phyloP scores from a whole-genome alignment of 2,888 invertebrate species.

The Nomada goodeniana region DNA sequence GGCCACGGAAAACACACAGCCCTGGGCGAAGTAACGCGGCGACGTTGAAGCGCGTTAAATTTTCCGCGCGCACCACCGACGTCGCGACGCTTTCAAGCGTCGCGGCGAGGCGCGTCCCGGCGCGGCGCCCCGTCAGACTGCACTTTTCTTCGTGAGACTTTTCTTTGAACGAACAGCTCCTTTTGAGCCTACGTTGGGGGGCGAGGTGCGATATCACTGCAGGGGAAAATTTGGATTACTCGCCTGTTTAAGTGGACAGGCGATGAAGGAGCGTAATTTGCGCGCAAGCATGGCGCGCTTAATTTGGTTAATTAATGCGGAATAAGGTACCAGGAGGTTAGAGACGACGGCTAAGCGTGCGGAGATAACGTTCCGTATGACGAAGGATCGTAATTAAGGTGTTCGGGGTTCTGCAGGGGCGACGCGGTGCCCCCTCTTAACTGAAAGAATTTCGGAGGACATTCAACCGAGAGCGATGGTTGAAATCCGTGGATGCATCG shows the following conservation, averaged over 20 bases:
- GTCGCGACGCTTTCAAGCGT: neutral
- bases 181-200: neutral
- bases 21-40: slow-evolving; percentile 38
- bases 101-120: no score
- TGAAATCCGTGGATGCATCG: no score
- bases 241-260: neutral
- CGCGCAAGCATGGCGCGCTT: neutral
- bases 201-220: neutral
- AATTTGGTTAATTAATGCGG: slow-evolving; percentile 8
- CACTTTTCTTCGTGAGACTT: slow-evolving; percentile 11
- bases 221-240: neutral
- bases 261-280: neutral
- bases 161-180: no score
- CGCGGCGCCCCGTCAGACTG: neutral
- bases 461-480: neutral
- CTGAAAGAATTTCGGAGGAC: neutral
- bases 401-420: neutral
- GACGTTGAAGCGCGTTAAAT: slow-evolving; percentile 32
- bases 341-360: no score
- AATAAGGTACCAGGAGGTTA: neutral
- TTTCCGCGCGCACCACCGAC: neutral
- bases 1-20: slow-evolving; percentile 45
- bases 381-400: neutral
- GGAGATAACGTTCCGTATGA: neutral
- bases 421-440: neutral